Base-by-base conservation (phyloP, 2,797 vertebrate genomes). In the Neosilurus mollespiculum region DNA sequence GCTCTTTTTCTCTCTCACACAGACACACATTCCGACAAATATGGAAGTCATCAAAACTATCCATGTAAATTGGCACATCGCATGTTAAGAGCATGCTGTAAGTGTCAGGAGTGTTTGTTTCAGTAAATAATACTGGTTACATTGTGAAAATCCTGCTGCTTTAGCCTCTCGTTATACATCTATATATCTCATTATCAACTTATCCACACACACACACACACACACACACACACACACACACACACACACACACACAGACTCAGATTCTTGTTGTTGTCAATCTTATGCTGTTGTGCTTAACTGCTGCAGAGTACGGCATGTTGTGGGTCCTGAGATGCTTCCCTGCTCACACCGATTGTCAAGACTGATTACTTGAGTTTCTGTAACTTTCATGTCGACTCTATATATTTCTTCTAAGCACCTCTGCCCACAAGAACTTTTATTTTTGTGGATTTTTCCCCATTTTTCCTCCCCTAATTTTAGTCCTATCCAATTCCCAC, bases 11-110 rank as follows among this genome's bases (percentile, higher is more conserved):
- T 10, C 15, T 26, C n/a, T 1, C 26, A 79, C 82, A 79, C 84
- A 69, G 64, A 51, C 75, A 24, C 66, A 26, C 65, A 81, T 83
- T 86, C 71, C 77, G 62, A 86, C 86, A 89, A 88, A 82, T 20
- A 43, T 58, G 83, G 61, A 85, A 34, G 85, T 83, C 85, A 85
- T 56, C 86, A 83, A 58, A 78, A 86, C 51, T 85, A 49, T 53
- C n/a, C 12, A 53, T 4, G 49, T 9, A 53, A 53, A 71, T 72
- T 49, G 2, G 43, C 22, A 34, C 66, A 49, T n/a, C 49, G 83
- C 79, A 76, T 77, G 71, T 84, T 81, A 37, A 84, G 83, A 83
- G 65, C 22, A 8, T 51, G 10, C 14, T 4, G 22, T 37, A 30
- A 83, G 83, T 69, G 76, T 67, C 62, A 77, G n/a, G 54, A 83